phyloP scores from a whole-genome alignment of 2,888 invertebrate genomes.

The Troides oblongomaculatus region DNA sequence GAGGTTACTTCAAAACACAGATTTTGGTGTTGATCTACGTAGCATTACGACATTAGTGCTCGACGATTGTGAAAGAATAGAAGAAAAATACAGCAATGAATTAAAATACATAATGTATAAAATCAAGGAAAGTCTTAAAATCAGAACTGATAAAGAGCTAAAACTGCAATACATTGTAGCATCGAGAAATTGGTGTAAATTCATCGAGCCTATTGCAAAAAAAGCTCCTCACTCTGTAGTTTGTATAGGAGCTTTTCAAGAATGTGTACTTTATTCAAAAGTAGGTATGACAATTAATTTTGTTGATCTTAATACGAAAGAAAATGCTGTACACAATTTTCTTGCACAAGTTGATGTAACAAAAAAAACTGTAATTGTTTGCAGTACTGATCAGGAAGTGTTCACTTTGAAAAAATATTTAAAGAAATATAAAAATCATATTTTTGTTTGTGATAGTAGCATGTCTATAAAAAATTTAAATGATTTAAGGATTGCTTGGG shows the following conservation, averaged over 20 bases:
- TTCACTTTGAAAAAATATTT: constrained; percentile 53
- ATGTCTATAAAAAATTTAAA: constrained; percentile 66
- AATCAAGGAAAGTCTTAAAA: constrained; percentile 66
- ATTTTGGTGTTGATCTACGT: constrained; percentile 77
- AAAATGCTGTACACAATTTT: constrained; percentile 66
- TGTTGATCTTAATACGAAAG: constrained; percentile 64
- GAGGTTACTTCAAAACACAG: constrained; percentile 62
- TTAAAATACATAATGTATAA: constrained; percentile 64
- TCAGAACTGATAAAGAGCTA: constrained; percentile 60
- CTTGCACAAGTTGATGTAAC: constrained; percentile 64
- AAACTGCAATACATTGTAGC: constrained; percentile 81
- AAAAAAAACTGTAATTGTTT: constrained; percentile 82
- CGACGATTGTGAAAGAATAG: constrained; percentile 84
- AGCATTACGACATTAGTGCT: constrained; percentile 84
- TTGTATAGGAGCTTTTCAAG: constrained; percentile 85
- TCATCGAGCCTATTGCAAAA: constrained; percentile 77
- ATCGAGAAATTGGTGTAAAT: constrained; percentile 82
- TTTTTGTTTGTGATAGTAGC: constrained; percentile 55
- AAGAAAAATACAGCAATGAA: constrained; percentile 74
- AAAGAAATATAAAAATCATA: constrained; percentile 41
- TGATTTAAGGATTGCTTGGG: constrained; percentile 61
- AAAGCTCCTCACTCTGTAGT: constrained; percentile 81
- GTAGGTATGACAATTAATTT: constrained; percentile 61
- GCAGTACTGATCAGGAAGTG: constrained; percentile 80
- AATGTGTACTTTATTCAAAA: constrained; percentile 86